Base-by-base conservation (phyloP, 2,888 invertebrate genomes). In the Caradrina clavipalpis region DNA sequence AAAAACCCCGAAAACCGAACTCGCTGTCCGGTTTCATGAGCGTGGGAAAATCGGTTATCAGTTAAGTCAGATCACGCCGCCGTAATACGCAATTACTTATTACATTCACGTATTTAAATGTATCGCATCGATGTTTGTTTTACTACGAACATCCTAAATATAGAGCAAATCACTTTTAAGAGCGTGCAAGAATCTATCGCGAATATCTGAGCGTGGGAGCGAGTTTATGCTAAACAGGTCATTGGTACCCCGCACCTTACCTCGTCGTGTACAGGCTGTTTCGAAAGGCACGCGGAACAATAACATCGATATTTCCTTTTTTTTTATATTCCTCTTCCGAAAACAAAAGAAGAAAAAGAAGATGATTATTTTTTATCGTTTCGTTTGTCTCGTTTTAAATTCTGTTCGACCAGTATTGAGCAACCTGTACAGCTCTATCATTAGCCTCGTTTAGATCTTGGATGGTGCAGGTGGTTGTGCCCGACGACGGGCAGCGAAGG, bases 121-220 rank as follows among this genome's bases (percentile, higher is more conserved):
- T 92, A 91, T 89, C 89, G 88, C 87, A 93, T 94, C 92, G 91
- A 93, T 92, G 93, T 92, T 92, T 92, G 91, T 93, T 93, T 93
- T 94, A 93, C 92, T 93, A 93, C 89, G 88, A 90, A 89, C 89
- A 93, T 94, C 95, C 95, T 95, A 93, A 95, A 95, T 95, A 95
- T 95, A 95, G 95, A 95, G 95, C 95, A 95, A 94, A 95, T 94
- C 94, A 93, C 92, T 92, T 90, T 88, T 90, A 88, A 88, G 90
- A 93, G 93, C 95, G 95, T 95, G 95, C 94, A 95, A 95, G 95
- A 95, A 95, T 95, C 95, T 95, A 95, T 95, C 92, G 94, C 91
- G 88, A 92, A 90, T 85, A 87, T 83, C 84, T 89, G 90, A 92
- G 87, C 95, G 95, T 95, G 95, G 93, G 95, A 95, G 92, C 95